Base-by-base conservation (phyloP, 2,113 vertebrate species). In the Leiothrix lutea region DNA sequence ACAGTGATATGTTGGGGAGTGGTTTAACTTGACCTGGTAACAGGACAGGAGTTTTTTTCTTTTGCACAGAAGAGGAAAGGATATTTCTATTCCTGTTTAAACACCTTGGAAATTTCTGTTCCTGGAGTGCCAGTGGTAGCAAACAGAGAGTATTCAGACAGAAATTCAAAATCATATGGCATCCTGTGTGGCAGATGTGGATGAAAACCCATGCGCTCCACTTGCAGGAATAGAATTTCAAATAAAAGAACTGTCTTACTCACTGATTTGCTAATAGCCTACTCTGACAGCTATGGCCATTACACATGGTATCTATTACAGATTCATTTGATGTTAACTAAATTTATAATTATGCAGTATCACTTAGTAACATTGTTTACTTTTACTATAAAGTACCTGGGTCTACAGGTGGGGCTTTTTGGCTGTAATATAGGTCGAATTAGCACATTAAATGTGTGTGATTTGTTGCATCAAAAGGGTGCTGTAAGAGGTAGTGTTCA, bases 281-380 rank as follows among this genome's bases (percentile, higher is more conserved):
- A 16, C 66, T 42, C 57, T 91, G 33, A 77, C 80, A 96, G 72
- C 60, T 51, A 48, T 3, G 66, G 57, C 88, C 88, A 7, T 54
- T 80, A 80, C 88, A 84, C 29, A 24, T 42, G 14, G 42, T 95
- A 80, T 93, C 79, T 29, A 31, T 86, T 94, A 80, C 31, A 73
- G 61, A 62, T 33, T 26, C 31, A 91, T 96, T 95, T 97, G 60
- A 89, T 94, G 64, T 82, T 97, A 96, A 96, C 92, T 94, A 92
- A 75, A 70, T 96, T 95, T 90, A 87, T 95, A 98, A 96, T 97
- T 97, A 74, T 47, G 69, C 74, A 64, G 48, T 93, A 91, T 89
- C 36, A 42, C 40, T 86, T 80, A 90, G 48, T 73, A 80, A 71
- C 66, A 95, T 92, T 77, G 66, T 91, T 97, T 97, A 94, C 86